These are phyloP conservation scores for Adoxophyes honmai DNA, from an alignment of 1,140 invertebrate species.

Conservation along the genomic window DNA sequence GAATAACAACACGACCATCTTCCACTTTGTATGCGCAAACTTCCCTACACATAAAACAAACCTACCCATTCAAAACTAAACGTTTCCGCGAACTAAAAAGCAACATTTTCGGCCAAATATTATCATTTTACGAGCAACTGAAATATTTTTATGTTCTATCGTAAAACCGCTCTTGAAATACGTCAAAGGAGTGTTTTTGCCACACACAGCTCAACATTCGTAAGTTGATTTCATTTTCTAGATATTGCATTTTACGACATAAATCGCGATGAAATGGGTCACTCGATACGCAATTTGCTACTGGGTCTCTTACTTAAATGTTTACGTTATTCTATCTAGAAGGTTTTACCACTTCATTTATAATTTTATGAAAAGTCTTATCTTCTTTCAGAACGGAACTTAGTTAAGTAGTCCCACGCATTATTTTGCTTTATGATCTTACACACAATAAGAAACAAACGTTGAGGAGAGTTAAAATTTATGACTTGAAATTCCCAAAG, in stretches of 20 bases:
- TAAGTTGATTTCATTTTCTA: slow-evolving; percentile 26
- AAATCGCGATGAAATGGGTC: neutral
- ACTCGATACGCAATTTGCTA: neutral
- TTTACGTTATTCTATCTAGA: too few species aligned
- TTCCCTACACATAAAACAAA: neutral
- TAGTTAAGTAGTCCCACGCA: too few species aligned
- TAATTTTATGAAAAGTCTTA: too few species aligned
- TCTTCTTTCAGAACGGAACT: too few species aligned
- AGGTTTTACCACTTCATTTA: too few species aligned
- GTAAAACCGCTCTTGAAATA: slow-evolving; percentile 43
- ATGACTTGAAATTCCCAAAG: too few species aligned
- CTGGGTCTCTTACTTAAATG: too few species aligned
- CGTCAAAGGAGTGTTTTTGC: slow-evolving; percentile 37
- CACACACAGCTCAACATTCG: slow-evolving; percentile 24
- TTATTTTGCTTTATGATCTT: too few species aligned
- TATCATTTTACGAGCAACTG: slow-evolving; percentile 41
- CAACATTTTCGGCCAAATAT: slow-evolving; percentile 14
- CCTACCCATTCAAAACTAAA: slow-evolving; percentile 9
- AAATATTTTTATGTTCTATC: slow-evolving; percentile 44
- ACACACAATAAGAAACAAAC: too few species aligned
- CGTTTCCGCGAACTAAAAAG: slow-evolving; percentile 7
- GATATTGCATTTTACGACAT: slow-evolving; percentile 9
- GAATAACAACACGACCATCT: neutral
- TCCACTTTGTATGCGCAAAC: neutral
- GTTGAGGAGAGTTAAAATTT: too few species aligned